Evolutionary conservation across 2,113 vertebrate genomes (phyloP).

Genomic region (Bos indicus): DNA sequence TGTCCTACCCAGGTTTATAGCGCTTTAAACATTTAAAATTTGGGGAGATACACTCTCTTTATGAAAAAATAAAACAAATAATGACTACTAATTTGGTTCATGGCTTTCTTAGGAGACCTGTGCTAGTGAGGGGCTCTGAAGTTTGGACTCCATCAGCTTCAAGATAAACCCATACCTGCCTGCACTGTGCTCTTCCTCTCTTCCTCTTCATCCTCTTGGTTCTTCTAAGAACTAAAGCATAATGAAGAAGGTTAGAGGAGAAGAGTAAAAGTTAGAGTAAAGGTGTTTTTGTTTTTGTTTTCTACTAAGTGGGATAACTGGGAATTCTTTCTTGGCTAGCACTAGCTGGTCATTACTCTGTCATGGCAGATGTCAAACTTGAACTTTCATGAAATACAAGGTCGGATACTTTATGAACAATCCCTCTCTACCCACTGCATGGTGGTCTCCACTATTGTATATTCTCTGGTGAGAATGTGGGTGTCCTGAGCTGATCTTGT

Average conservation of each 20-base stretch:
- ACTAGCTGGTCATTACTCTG: background rate
- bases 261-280: background rate
- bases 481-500: background rate
- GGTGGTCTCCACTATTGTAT: background rate
- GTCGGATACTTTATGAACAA: background rate
- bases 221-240: background rate
- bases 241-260: background rate
- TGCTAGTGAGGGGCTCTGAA: background rate
- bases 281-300: background rate
- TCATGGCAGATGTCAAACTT: background rate
- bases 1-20: background rate
- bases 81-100: background rate
- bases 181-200: background rate
- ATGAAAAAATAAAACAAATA: background rate
- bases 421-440: rapidly evolving
- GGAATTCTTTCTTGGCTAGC: background rate
- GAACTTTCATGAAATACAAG: background rate
- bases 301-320: background rate
- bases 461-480: background rate
- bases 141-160: background rate
- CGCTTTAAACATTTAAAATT: background rate
- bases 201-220: background rate
- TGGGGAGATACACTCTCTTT: background rate
- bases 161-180: background rate
- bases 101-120: background rate